Conservation (phyloP, 2,888 invertebrate genomes). For the Diplolepis rosae region DNA sequence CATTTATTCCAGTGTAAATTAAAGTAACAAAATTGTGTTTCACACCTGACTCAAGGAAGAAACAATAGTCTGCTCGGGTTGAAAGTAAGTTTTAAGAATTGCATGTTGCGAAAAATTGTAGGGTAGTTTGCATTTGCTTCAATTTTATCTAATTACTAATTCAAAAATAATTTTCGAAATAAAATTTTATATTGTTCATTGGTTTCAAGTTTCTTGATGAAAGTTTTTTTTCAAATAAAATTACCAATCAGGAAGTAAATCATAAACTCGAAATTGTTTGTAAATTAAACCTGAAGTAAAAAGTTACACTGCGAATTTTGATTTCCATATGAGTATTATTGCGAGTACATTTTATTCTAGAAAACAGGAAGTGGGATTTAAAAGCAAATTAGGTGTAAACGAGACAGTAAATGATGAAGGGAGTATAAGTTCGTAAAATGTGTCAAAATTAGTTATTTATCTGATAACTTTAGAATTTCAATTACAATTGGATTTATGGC, state of each 20-base stretch:
- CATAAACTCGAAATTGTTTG: background rate
- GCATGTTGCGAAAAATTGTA: conserved; percentile 10
- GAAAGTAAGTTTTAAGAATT: conserved; percentile 42
- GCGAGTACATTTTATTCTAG: background rate
- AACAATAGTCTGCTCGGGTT: conserved; percentile 27
- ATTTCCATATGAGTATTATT: background rate
- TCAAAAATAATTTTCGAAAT: background rate
- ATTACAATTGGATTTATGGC: conserved; percentile 21
- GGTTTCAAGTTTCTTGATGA: background rate
- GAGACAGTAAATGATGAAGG: background rate
- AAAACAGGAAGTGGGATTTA: conserved; percentile 3
- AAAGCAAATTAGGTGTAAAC: conserved; percentile 2
- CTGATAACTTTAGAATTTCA: background rate
- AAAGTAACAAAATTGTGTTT: conserved; percentile 39
- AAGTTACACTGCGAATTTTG: background rate
- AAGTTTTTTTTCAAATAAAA: background rate
- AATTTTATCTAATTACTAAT: background rate
- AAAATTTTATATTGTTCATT: background rate
- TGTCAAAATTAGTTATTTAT: background rate
- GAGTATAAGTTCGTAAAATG: background rate
- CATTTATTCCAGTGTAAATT: conserved; percentile 21
- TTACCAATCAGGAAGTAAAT: background rate
- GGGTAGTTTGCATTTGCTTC: conserved; percentile 5
- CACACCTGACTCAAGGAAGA: conserved; percentile 47
- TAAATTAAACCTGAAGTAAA: background rate